These are phyloP conservation scores for Zosterops pallidus DNA, from an alignment of 2,113 vertebrate genomes.

Conservation along the genomic window DNA sequence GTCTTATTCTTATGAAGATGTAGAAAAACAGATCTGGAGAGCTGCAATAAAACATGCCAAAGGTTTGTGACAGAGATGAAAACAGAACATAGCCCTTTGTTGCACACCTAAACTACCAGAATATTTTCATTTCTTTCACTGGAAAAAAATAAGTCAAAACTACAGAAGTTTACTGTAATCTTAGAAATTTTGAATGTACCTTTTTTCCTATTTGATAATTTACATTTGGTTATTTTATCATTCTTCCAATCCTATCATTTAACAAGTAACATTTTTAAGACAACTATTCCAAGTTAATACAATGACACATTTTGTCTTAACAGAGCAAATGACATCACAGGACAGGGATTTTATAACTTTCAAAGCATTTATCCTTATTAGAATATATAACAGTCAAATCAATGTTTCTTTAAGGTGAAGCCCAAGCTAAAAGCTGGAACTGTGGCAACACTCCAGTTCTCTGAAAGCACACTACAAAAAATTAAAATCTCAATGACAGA, in stretches of 20 bases:
- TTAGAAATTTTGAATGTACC: not conserved
- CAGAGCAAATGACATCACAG: not conserved
- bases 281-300: not conserved
- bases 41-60: slow-evolving; percentile 1
- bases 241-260: not conserved
- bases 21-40: not conserved
- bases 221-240: not conserved
- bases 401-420: not conserved
- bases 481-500: not conserved
- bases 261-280: not conserved
- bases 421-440: not conserved
- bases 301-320: not conserved
- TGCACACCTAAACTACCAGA: not conserved
- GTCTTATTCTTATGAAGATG: not conserved
- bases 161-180: not conserved
- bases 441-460: not conserved
- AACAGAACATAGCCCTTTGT: not conserved
- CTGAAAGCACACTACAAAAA: not conserved
- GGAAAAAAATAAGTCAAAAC: not conserved
- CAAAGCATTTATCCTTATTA: not conserved
- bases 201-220: not conserved
- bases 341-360: not conserved
- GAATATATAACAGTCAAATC: not conserved
- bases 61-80: not conserved
- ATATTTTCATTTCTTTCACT: not conserved